Evolutionary conservation across 2,113 vertebrate species (phyloP), one percentile per base, ranked within the genome.

Genomic region (Eubucco bourcierii): DNA sequence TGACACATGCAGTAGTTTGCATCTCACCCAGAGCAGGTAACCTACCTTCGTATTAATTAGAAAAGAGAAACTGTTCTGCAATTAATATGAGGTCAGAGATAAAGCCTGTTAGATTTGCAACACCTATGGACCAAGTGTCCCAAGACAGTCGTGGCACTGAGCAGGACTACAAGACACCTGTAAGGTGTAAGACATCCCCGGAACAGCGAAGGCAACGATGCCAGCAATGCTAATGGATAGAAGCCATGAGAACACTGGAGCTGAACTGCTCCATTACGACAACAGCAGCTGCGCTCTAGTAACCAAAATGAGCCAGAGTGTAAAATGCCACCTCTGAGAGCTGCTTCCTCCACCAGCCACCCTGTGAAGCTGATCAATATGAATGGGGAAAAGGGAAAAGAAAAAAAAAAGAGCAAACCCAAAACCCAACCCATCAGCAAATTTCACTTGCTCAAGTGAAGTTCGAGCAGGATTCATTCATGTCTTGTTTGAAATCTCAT

Each of bases 401-500:
- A 61, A 46, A 65, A 44, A 52, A 58, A 31, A 34, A 11, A 29
- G 18, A 37, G 17, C 29, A 29, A 41, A 18, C 25, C 39, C 34
- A 24, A 65, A 65, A 65, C 12, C 27, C 25, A 64, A 63, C 41
- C 31, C 2, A 8, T 95, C 95, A 94, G 93, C 95, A 95, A 50
- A 89, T 95, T 85, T 18, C 41, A 34, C 81, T 87, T 19, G 71
- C 0, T 1, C 58, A 60, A 93, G 79, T 3, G 59, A 93, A 66
- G 75, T 64, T 63, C 0, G 3, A 84, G 83, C 10, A 1, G 67
- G 81, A 92, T 92, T 92, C 91, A 89, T 95, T 92, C 94, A 76
- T 0, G 6, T 39, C 91, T 75, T 24, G 80, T 88, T 88, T 90
- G 92, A 90, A 88, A 90, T 80, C 95, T 96, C 92, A 96, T 94